Conservation (phyloP, 2,888 invertebrate genomes). For the Drosophila algonquin region DNA sequence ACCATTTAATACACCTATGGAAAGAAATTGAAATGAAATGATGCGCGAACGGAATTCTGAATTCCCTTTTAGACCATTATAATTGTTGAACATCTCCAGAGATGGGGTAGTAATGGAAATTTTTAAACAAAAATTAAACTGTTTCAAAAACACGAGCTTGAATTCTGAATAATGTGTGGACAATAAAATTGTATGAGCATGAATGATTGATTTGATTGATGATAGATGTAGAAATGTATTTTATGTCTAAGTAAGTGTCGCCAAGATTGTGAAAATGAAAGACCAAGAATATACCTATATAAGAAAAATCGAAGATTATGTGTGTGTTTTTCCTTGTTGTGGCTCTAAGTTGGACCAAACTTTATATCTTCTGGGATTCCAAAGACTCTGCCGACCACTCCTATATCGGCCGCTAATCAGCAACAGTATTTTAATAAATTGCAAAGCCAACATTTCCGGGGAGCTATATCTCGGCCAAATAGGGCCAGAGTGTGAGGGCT, state of each 20-base stretch:
- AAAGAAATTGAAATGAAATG: conserved; percentile 6
- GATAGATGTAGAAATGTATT: conserved; percentile 32
- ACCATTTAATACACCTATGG: not conserved
- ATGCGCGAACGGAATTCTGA: conserved; percentile 32
- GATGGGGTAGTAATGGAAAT: conserved; percentile 21
- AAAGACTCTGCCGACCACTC: no score
- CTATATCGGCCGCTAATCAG: no score
- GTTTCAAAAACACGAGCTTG: conserved; percentile 59
- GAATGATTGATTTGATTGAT: conserved; percentile 55
- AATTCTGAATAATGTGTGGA: conserved; percentile 63
- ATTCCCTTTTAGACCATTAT: conserved; percentile 41
- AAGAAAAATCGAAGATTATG: conserved; percentile 27
- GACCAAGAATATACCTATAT: conserved; percentile 65
- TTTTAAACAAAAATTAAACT: conserved; percentile 35
- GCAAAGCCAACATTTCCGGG: no score
- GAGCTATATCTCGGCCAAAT: no score
- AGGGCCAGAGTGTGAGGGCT: no score
- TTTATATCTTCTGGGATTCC: no score
- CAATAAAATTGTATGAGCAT: conserved; percentile 65
- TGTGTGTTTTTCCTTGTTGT: not conserved
- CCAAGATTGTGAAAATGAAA: conserved; percentile 63
- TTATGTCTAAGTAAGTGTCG: conserved; percentile 42
- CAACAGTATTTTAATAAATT: no score
- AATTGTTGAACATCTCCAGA: conserved; percentile 43
- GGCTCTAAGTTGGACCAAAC: not conserved